Evolutionary conservation across 2,888 invertebrate genomes (phyloP), one percentile per base, ranked within the genome.

Genomic region (Pemphredon lugubris): DNA sequence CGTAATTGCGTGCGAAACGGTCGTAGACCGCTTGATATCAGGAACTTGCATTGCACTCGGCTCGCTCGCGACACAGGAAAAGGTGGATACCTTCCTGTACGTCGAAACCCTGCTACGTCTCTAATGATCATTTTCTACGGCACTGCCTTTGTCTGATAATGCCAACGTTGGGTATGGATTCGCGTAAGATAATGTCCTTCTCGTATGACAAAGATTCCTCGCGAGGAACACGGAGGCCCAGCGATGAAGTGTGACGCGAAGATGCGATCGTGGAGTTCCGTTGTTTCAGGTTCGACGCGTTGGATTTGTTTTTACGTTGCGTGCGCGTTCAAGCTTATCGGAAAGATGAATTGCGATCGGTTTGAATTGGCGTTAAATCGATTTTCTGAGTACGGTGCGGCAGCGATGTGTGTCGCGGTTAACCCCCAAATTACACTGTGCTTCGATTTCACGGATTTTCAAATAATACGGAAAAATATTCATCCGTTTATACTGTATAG

Each of bases 1-100:
- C 30, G 69, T 60, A 50, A 73, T 59, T 63, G 73, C 69, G 69
- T 73, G 73, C 58, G 73, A 69, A 73, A 75, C 65, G 51, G 37
- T 63, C 48, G 60, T 53, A 23, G 45, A 58, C 53, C 26, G 54
- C 37, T 18, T 37, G 57, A 54, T 58, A 68, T 54, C 60, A 55
- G 63, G 54, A 47, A 64, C 34, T 20, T 69, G n/a, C 44, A 54
- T 54, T 32, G 61, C 60, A 53, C 47, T 44, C 54, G 58, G 45
- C 11, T 45, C 14, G 18, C 30, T 32, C 47, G n/a, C 9, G 45
- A n/a, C 23, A 48, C 79, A 75, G 73, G 75, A 73, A 79, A 79
- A 63, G 79, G 73, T 75, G 68, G 64, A 74, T 66, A 65, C 39
- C 42, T 44, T 58, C 50, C 50, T 63, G 67, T 34, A 40, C 61